Conservation (phyloP, 2,888 invertebrate species). For the Coleophora deauratella region DNA sequence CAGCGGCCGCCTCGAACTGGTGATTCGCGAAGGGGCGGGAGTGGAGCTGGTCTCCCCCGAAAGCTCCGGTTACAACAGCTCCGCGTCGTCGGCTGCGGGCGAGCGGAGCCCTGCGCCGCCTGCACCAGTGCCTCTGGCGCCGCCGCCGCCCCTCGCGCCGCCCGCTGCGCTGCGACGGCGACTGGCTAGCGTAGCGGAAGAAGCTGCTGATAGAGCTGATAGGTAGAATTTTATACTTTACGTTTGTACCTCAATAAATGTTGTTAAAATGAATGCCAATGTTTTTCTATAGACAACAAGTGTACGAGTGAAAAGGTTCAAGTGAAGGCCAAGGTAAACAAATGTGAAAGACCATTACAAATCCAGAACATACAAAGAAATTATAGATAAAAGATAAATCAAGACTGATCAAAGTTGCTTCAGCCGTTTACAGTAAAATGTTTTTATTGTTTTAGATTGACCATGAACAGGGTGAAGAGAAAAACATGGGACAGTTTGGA, state of each 20-base stretch:
- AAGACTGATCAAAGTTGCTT: too few species aligned
- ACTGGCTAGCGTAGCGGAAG: conserved; percentile 83
- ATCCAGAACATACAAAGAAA: too few species aligned
- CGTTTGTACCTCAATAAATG: too few species aligned
- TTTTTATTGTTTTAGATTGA: conserved; percentile 42
- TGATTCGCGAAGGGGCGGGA: conserved; percentile 85
- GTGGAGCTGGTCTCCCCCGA: conserved; percentile 86
- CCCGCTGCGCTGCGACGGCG: conserved; percentile 79
- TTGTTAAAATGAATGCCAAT: too few species aligned
- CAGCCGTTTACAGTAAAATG: too few species aligned
- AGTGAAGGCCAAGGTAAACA: too few species aligned
- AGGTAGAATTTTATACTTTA: conserved; percentile 34
- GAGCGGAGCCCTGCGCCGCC: conserved; percentile 79
- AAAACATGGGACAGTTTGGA: conserved; percentile 77
- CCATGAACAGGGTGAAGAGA: conserved; percentile 57
- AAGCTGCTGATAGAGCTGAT: conserved; percentile 76
- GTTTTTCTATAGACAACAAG: too few species aligned
- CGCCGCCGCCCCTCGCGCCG: conserved; percentile 46
- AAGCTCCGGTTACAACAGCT: conserved; percentile 88
- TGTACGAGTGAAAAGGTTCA: too few species aligned
- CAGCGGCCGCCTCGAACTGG: conserved; percentile 82
- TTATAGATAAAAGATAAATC: too few species aligned
- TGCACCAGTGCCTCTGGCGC: conserved; percentile 22
- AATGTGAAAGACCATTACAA: too few species aligned
- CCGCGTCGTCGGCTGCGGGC: conserved; percentile 84